Evolutionary conservation across 30 jellyfish, hydroid and myxozoan genomes (phyloP).

Genomic region (Turritopsis dohrnii): DNA sequence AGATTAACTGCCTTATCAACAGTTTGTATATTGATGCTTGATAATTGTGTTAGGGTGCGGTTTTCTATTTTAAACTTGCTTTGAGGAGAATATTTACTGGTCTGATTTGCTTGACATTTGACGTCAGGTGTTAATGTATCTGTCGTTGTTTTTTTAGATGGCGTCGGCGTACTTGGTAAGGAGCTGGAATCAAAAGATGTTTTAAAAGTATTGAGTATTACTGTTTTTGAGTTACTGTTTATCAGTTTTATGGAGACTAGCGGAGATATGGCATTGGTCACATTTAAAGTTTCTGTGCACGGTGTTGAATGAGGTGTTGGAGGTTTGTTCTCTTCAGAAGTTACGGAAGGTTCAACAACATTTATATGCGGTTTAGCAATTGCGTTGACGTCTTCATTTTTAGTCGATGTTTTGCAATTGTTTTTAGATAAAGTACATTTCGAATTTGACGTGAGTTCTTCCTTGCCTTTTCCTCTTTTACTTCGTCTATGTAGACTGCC

Average conservation of each 20-base stretch:
- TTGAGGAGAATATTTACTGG: not conserved
- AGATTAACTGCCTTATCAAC: not conserved
- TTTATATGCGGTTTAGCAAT: not conserved
- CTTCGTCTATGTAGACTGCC: not conserved
- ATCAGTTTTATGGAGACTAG: not conserved
- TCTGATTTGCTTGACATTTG: not conserved
- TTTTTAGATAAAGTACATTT: not conserved
- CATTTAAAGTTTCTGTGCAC: not conserved
- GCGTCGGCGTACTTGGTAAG: not conserved
- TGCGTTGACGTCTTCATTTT: not conserved
- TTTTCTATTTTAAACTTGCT: not conserved
- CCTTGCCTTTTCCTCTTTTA: not conserved
- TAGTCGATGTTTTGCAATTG: not conserved
- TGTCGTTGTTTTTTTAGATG: not conserved
- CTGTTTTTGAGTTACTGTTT: not conserved
- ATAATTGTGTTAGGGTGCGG: not conserved
- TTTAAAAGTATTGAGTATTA: not conserved
- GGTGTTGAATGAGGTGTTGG: not conserved
- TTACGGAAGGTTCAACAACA: not conserved
- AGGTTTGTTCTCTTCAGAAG: not conserved
- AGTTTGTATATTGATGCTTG: not conserved
- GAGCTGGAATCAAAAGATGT: not conserved
- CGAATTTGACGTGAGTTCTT: not conserved
- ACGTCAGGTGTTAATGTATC: not conserved
- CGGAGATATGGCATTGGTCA: not conserved